Conservation (phyloP, 2,797 vertebrate species). For the Rhabdomys pumilio region DNA sequence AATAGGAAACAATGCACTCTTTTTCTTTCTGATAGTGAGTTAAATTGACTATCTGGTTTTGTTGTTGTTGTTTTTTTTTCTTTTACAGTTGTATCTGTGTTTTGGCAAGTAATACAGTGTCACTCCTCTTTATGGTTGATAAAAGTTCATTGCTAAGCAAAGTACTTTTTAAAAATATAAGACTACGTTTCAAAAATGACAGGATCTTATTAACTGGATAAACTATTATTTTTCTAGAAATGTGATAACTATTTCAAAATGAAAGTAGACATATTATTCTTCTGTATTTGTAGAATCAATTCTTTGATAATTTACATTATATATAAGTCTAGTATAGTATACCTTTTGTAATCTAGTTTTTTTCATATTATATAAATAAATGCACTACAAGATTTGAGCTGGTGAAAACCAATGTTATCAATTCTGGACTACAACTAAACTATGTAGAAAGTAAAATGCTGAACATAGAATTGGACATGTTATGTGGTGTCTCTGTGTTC, state of each 20-base stretch:
- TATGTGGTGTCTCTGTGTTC: accelerated
- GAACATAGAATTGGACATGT: neutral
- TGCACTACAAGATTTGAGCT: neutral
- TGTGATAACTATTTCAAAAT: neutral
- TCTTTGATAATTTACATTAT: neutral
- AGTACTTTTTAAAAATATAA: neutral
- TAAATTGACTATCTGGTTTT: neutral
- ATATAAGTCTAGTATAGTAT: neutral
- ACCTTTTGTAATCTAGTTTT: neutral
- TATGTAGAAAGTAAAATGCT: neutral
- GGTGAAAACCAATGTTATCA: neutral
- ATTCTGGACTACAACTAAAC: neutral
- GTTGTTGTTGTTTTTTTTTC: too few relatives aligned
- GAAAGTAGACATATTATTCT: neutral
- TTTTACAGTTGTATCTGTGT: neutral
- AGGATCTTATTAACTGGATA: neutral
- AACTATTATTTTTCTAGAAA: neutral
- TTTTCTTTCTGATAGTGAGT: neutral
- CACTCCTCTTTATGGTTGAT: neutral
- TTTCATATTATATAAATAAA: neutral
- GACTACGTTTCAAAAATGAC: neutral
- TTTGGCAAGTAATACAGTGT: neutral
- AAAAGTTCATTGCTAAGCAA: neutral
- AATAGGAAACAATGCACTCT: neutral
- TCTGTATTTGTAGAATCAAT: neutral